A percentile compares a stretch with the other conserved stretches of the same genome.
These are phyloP conservation scores for Trichonephila clavipes DNA, from an alignment of 1,140 invertebrate genomes.

Conservation along the genomic window DNA sequence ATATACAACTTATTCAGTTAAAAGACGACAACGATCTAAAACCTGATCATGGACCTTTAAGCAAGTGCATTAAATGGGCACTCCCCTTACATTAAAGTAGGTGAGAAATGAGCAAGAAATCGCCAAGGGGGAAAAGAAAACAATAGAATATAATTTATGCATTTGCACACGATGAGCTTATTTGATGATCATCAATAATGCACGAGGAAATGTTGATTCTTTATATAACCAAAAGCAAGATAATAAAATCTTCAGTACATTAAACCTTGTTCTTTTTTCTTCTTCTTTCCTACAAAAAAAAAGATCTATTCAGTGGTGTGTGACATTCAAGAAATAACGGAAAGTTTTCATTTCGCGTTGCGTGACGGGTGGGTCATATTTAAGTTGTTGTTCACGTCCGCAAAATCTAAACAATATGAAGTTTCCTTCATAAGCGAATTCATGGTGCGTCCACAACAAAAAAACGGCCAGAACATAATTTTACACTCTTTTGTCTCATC, in stretches of 20 bases:
- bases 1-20: background rate
- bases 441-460: slow-evolving; percentile 23
- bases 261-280: slow-evolving; percentile 16
- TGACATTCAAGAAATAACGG: slow-evolving; percentile 47
- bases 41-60: background rate
- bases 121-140: slow-evolving; percentile 12
- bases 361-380: slow-evolving; percentile 43
- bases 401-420: slow-evolving; percentile 58
- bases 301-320: slow-evolving; percentile 51
- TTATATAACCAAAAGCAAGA: slow-evolving; percentile 45
- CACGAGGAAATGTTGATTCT: slow-evolving; percentile 51
- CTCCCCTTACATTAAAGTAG: slow-evolving; percentile 8
- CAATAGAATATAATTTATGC: slow-evolving; percentile 24
- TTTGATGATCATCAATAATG: slow-evolving; percentile 58
- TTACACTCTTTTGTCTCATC: background rate
- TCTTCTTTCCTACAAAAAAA: slow-evolving; percentile 1
- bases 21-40: background rate
- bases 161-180: slow-evolving; percentile 33
- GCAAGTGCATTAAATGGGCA: slow-evolving; percentile 4
- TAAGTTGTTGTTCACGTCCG: slow-evolving; percentile 26
- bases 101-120: slow-evolving; percentile 54
- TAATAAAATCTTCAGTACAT: slow-evolving; percentile 53
- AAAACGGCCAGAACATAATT: background rate
- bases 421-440: slow-evolving; percentile 45
- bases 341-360: slow-evolving; percentile 18